Percentiles rank a stretch among this genome's conserved stretches.
phyloP scores from a whole-genome alignment of 2,113 vertebrate genomes.

The Lota lota region DNA sequence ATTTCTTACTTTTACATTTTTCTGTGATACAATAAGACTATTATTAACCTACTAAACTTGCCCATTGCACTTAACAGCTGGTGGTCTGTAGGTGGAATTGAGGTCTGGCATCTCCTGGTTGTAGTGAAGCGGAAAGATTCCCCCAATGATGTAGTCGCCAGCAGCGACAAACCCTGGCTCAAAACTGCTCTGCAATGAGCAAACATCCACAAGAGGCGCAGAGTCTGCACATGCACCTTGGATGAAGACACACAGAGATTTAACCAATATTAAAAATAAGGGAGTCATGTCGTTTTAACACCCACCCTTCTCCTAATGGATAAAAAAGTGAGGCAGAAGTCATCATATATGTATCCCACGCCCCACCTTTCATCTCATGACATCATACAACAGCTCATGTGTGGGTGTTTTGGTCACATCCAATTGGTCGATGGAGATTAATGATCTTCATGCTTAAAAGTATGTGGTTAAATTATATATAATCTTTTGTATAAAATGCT shows the following conservation, averaged over 20 bases:
- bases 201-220: conserved; percentile 19
- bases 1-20: too few species aligned
- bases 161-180: conserved; percentile 47
- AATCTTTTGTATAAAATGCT: too few species aligned
- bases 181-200: conserved; percentile 41
- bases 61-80: conserved; percentile 67
- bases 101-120: conserved; percentile 63
- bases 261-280: conserved; percentile 11
- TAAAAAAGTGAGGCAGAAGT: not conserved
- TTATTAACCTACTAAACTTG: conserved; percentile 31
- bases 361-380: conserved; percentile 17
- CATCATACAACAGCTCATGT: too few species aligned
- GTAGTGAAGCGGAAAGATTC: conserved; percentile 65
- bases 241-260: conserved; percentile 15
- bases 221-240: not conserved
- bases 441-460: too few species aligned
- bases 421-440: too few species aligned
- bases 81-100: conserved; percentile 59
- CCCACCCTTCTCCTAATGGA: not conserved
- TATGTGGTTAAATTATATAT: too few species aligned
- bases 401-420: too few species aligned
- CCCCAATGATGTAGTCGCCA: conserved; percentile 59
- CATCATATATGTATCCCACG: conserved; percentile 17
- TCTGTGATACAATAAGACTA: too few species aligned
- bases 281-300: conserved; percentile 28